Evolutionary conservation across 1,140 invertebrate species (phyloP).

Genomic region (Schlechtendalia chinensis): DNA sequence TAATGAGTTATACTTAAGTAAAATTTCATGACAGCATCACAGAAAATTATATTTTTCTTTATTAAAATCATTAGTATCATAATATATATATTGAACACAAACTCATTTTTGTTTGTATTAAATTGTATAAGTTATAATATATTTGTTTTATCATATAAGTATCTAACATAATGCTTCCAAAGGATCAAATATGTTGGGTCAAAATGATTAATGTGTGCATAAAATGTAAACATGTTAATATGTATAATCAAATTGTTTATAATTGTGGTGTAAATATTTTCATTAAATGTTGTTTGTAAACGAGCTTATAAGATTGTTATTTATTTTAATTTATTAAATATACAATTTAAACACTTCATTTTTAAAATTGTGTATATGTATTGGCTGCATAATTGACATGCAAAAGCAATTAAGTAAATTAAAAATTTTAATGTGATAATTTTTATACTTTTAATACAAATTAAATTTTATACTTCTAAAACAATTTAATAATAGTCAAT

Average conservation of each 20-base stretch:
- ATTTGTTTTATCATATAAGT: neutral
- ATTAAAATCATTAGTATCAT: neutral
- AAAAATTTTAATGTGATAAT: too few species aligned
- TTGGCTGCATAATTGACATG: too few species aligned
- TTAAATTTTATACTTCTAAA: too few species aligned
- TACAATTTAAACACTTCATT: too few species aligned
- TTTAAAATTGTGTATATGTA: too few species aligned
- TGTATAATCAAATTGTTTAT: slow-evolving; percentile 31
- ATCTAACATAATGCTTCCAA: slow-evolving; percentile 33
- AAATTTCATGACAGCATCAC: slow-evolving; percentile 35
- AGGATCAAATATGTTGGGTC: slow-evolving; percentile 24
- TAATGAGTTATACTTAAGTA: slow-evolving; percentile 23
- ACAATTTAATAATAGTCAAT: too few species aligned
- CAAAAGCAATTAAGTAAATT: too few species aligned
- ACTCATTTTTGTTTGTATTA: neutral
- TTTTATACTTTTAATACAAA: too few species aligned
- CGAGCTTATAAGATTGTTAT: slow-evolving; percentile 10
- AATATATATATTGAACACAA: neutral
- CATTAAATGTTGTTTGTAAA: slow-evolving; percentile 39
- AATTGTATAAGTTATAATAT: slow-evolving; percentile 4
- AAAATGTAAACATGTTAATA: slow-evolving; percentile 20
- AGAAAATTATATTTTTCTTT: slow-evolving; percentile 10
- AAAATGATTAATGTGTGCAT: slow-evolving; percentile 19
- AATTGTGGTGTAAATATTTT: slow-evolving; percentile 37
- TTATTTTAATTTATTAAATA: neutral